A percentile compares a stretch with the other conserved stretches of the same genome.
phyloP scores from a whole-genome alignment of 2,797 vertebrate genomes.

The Discoglossus pictus region DNA sequence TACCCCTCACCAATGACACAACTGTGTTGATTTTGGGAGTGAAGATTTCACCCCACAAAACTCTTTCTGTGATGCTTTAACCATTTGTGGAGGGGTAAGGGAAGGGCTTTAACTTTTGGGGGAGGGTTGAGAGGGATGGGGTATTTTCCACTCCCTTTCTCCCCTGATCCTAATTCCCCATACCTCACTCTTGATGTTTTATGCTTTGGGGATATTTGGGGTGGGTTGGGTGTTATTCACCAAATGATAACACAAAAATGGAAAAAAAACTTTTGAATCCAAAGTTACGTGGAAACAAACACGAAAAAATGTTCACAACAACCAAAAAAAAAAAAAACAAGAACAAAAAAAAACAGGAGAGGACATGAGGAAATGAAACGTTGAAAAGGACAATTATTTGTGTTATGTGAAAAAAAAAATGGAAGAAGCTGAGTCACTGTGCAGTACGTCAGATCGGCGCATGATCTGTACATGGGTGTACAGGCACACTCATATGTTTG shows the following conservation, averaged over 20 bases:
- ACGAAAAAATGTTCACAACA: conserved; percentile 30
- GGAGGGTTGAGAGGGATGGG: conserved; percentile 37
- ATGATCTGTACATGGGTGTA: conserved; percentile 22
- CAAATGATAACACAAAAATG: conserved; percentile 38
- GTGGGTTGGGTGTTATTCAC: conserved; percentile 21
- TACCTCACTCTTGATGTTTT: conserved; percentile 45
- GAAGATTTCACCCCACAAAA: conserved; percentile 33
- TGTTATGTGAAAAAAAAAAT: conserved; percentile 33
- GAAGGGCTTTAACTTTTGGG: conserved; percentile 58
- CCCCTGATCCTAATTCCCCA: conserved; percentile 31
- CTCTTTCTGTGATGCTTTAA: conserved; percentile 51
- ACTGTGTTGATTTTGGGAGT: conserved; percentile 43
- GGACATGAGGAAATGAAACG: conserved; percentile 18
- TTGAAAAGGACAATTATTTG: conserved; percentile 38
- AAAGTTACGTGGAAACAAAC: conserved; percentile 43
- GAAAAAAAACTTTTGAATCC: conserved; percentile 46
- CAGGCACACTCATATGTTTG: conserved; percentile 8
- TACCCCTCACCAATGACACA: conserved; percentile 43
- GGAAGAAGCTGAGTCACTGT: conserved; percentile 39
- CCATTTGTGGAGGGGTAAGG: conserved; percentile 57
- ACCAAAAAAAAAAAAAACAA: conserved; percentile 35
- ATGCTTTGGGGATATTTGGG: conserved; percentile 43
- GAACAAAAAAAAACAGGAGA: too few species aligned
- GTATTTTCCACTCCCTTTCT: conserved; percentile 44
- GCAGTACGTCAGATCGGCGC: conserved; percentile 25